These are phyloP conservation scores for Phalacrocorax aristotelis DNA, from an alignment of 2,113 vertebrate genomes.

Conservation along the genomic window DNA sequence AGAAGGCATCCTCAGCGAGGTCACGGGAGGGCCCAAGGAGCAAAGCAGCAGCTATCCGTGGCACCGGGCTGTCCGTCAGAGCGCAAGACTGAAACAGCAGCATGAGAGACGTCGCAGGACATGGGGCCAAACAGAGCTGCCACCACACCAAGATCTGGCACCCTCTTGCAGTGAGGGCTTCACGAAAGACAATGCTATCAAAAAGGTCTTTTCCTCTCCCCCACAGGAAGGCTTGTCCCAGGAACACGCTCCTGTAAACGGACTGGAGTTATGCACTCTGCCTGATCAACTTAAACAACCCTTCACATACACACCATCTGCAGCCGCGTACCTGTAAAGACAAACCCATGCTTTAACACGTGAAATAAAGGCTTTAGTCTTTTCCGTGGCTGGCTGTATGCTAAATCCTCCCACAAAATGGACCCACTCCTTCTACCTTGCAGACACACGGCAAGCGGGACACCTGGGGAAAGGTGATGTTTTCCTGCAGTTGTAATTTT, in stretches of 20 bases:
- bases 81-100: not conserved
- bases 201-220: not conserved
- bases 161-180: not conserved
- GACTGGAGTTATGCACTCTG: constrained; percentile 48
- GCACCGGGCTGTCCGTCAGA: not conserved
- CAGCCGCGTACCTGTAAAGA: constrained; percentile 71
- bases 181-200: not conserved
- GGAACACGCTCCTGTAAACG: not conserved
- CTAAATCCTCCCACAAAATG: not conserved
- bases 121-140: not conserved
- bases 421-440: not conserved
- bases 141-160: not conserved
- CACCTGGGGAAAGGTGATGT: not conserved
- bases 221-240: not conserved
- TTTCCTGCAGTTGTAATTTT: not conserved
- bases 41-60: not conserved
- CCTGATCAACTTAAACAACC: constrained; percentile 39
- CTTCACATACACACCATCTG: constrained; percentile 61
- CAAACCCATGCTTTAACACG: constrained; percentile 72
- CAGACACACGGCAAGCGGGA: not conserved
- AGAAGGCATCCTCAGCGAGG: constrained; percentile 68
- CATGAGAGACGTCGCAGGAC: not conserved
- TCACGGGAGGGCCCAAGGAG: constrained; percentile 13
- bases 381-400: not conserved
- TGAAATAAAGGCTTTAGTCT: constrained; percentile 78